Conservation (phyloP, 2,888 invertebrate genomes). For the Tachina grossa region DNA sequence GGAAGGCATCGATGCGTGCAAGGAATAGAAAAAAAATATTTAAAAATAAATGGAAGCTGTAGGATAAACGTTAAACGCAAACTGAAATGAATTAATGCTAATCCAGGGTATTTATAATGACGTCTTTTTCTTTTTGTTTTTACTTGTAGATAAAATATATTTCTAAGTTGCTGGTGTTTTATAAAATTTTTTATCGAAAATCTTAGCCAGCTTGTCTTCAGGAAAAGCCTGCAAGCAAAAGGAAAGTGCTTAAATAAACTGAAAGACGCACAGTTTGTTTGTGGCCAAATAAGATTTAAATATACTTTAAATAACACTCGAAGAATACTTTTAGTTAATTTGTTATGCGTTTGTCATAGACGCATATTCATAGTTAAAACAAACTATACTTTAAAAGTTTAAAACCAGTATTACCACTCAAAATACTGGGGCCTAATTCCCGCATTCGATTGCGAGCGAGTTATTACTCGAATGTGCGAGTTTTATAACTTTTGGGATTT, state of each 20-base stretch:
- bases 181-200: constrained; percentile 15
- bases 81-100: constrained; percentile 60
- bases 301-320: constrained; percentile 21
- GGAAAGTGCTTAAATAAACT: constrained; percentile 17
- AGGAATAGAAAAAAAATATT: constrained; percentile 18
- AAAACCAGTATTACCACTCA: no score
- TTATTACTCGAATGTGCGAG: no score
- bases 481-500: no score
- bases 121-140: constrained; percentile 6
- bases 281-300: constrained; percentile 4
- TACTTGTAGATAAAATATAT: constrained; percentile 24
- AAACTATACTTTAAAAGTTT: no score
- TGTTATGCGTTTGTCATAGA: background rate
- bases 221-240: constrained; percentile 3
- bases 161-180: constrained; percentile 33
- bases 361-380: no score
- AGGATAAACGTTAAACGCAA: constrained; percentile 21
- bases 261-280: constrained; percentile 1
- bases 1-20: constrained; percentile 11
- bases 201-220: background rate
- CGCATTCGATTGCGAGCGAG: no score
- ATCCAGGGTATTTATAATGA: constrained; percentile 58
- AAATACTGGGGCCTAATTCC: no score
- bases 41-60: constrained; percentile 8
- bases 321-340: background rate